Conservation (phyloP, 2,113 vertebrate genomes). For the Dasyornis broadbenti region DNA sequence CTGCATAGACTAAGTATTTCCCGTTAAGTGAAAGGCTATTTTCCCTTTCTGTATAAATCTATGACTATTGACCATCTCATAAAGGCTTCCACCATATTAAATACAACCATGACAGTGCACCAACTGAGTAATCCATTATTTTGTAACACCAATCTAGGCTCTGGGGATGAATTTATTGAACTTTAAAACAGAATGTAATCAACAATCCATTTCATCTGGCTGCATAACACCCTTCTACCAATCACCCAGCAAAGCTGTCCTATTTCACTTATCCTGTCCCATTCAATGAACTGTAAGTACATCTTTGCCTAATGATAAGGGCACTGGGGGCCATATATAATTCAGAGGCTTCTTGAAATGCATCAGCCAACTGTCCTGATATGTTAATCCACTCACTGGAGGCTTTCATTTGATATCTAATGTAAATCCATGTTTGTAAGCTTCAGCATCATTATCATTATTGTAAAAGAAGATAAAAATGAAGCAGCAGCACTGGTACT, state of each 20-base stretch:
- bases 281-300: slow-evolving; percentile 51
- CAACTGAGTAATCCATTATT: slow-evolving; percentile 25
- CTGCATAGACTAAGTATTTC: slow-evolving; percentile 11
- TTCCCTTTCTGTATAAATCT: slow-evolving; percentile 44
- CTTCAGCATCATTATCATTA: slow-evolving; percentile 27
- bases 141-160: slow-evolving; percentile 10
- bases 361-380: slow-evolving; percentile 36
- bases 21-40: neutral
- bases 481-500: neutral
- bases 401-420: slow-evolving; percentile 32
- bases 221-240: slow-evolving; percentile 31
- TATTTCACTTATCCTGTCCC: slow-evolving; percentile 38
- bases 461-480: slow-evolving; percentile 16
- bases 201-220: slow-evolving; percentile 49
- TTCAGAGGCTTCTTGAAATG: slow-evolving; percentile 55
- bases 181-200: slow-evolving; percentile 49
- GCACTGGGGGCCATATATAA: slow-evolving; percentile 51
- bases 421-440: slow-evolving; percentile 34
- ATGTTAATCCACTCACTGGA: slow-evolving; percentile 37
- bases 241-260: neutral
- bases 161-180: slow-evolving; percentile 37
- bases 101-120: neutral
- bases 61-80: slow-evolving; percentile 20
- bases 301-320: slow-evolving; percentile 40
- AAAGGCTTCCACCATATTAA: slow-evolving; percentile 46